phyloP scores from a whole-genome alignment of 2,888 invertebrate species.

The Ischnura elegans region DNA sequence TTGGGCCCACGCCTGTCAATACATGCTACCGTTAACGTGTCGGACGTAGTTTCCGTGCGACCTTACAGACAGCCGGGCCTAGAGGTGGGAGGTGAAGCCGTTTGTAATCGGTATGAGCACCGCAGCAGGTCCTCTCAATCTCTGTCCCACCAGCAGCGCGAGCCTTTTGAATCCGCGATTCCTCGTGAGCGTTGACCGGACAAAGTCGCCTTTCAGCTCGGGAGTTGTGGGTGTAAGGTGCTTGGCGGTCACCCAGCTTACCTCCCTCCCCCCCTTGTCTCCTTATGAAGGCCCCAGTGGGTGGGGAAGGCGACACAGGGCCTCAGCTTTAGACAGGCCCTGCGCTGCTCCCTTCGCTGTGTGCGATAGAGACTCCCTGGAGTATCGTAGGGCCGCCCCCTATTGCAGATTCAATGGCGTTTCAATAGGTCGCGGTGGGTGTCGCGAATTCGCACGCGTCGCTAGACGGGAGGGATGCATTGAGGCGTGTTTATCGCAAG shows the following conservation, averaged over 20 bases:
- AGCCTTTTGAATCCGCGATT: background rate
- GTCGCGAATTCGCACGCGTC: background rate
- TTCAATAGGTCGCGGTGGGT: background rate
- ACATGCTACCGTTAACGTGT: background rate
- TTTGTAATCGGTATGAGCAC: conserved; percentile 1
- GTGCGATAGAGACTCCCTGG: background rate
- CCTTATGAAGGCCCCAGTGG: background rate
- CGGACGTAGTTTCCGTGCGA: background rate
- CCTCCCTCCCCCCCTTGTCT: background rate
- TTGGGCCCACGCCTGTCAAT: no score
- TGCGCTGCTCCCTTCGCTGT: background rate
- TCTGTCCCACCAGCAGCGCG: background rate
- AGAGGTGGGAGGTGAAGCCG: background rate
- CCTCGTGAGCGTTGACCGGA: background rate
- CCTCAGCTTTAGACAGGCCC: background rate
- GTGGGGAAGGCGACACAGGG: background rate
- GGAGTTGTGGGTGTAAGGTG: background rate
- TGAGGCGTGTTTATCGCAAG: background rate
- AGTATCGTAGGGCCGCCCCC: background rate
- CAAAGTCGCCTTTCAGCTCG: background rate
- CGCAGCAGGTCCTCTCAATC: background rate
- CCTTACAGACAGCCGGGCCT: background rate
- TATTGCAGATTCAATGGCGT: background rate
- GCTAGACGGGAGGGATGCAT: background rate
- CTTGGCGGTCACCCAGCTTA: background rate